Evolutionary conservation across 2,888 invertebrate species (phyloP), one percentile per base, ranked within the genome.

Genomic region (Nephrotoma appendiculata): DNA sequence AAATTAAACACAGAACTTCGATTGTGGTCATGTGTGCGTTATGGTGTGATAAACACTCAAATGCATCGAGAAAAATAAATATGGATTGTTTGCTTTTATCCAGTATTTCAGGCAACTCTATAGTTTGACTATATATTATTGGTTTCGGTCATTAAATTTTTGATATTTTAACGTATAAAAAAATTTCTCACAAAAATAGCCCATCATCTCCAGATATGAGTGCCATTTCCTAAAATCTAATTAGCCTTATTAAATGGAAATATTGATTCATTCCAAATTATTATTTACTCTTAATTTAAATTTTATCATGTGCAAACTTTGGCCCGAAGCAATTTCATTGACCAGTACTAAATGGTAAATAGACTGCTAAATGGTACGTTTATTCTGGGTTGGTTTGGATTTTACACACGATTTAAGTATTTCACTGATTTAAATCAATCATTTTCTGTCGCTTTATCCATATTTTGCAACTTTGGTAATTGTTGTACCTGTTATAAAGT

Each of bases 281-380:
- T 11, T 71, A 42, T 41, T 84, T n/a, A n/a, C 6, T 84, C 84
- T 84, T 84, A 84, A 84, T 42, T 84, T 84, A 84, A 84, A 84
- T 84, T 84, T 84, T 2, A 84, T n/a, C 12, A n/a, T n/a, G 42
- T n/a, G 84, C 84, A 84, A 42, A 84, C 12, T 84, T 84, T 84
- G 41, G 84, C 6, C 84, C 42, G 15, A 84, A 19, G 19, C 84
- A 84, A 43, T 84, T 84, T 15, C 84, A 42, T 15, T 12, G 84
- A 1, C 42, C 84, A 12, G 84, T n/a, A 84, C 95, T 95, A 88
- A 95, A 95, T 0, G 95, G 95, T 87, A 95, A 92, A 89, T 93
- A 95, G 0, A 94, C 92, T 88, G 31, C 31, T 31, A 31, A 31
- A 31, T 31, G 31, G 2, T 31, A 31, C 3, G 48, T 31, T 31